phyloP scores from a whole-genome alignment of 1,140 invertebrate species.

The Drepana arcuata region DNA sequence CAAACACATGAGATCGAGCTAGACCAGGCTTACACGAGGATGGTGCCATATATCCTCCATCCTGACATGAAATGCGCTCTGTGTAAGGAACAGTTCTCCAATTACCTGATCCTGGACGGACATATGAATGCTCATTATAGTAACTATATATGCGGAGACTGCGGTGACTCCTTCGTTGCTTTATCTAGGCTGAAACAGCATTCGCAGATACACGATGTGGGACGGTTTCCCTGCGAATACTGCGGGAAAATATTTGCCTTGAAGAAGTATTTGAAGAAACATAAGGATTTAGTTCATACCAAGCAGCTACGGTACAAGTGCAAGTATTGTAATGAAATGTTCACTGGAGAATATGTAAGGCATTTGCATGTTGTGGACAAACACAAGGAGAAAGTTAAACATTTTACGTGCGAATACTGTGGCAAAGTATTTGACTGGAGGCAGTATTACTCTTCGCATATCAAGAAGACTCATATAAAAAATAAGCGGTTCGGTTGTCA shows the following conservation, averaged over 20 bases:
- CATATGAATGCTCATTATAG: conserved; percentile 50
- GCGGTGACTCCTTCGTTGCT: conserved; percentile 34
- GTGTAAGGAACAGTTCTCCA: conserved; percentile 27
- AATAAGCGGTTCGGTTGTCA: conserved; percentile 34
- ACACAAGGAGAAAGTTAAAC: conserved; percentile 25
- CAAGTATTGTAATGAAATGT: conserved; percentile 31
- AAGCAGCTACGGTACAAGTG: conserved; percentile 32
- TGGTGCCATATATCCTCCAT: conserved; percentile 36
- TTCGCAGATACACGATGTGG: conserved; percentile 18
- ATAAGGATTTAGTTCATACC: conserved; percentile 26
- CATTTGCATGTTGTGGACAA: conserved; percentile 35
- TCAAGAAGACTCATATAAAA: conserved; percentile 33
- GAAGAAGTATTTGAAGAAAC: conserved; percentile 29
- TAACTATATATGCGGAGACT: conserved; percentile 39
- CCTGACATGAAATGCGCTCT: conserved; percentile 28
- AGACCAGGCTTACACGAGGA: conserved; percentile 30
- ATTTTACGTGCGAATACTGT: conserved; percentile 38
- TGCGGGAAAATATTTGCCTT: conserved; percentile 29
- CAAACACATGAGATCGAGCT: conserved; percentile 27
- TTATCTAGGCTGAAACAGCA: conserved; percentile 31
- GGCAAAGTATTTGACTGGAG: conserved; percentile 22
- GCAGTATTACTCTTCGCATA: conserved; percentile 22
- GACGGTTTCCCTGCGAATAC: conserved; percentile 19
- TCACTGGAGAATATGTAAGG: conserved; percentile 32
- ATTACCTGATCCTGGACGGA: conserved; percentile 34